Evolutionary conservation across 35 echinoderm and acorn worm genomes (phyloP).

Genomic region (Lytechinus variegatus): DNA sequence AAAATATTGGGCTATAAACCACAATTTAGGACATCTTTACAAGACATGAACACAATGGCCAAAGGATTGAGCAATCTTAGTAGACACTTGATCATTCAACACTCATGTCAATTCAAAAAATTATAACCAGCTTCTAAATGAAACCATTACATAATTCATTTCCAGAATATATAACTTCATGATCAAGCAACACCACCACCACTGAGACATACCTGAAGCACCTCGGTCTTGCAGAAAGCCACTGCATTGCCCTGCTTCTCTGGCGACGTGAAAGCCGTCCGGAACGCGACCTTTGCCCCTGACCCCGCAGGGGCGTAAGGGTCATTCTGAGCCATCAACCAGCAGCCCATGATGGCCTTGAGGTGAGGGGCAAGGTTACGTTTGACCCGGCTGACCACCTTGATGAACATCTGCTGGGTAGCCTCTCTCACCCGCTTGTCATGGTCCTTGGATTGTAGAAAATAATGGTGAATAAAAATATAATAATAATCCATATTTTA

Average conservation of each 20-base stretch:
- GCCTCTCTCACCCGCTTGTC: slow-evolving; percentile 93
- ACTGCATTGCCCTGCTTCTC: slow-evolving; percentile 80
- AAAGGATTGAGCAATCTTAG: too few relatives aligned
- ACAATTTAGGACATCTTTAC: too few relatives aligned
- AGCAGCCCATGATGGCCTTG: slow-evolving; percentile 77
- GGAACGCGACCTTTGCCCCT: slow-evolving; percentile 78
- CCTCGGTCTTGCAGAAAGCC: slow-evolving; percentile 80
- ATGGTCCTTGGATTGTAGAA: slow-evolving; percentile 68
- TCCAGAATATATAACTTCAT: too few relatives aligned
- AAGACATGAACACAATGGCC: too few relatives aligned
- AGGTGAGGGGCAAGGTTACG: slow-evolving; percentile 90
- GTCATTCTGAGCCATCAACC: slow-evolving; percentile 92
- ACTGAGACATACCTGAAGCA: slow-evolving; percentile 59
- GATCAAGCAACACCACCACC: background rate
- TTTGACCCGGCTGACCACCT: slow-evolving; percentile 67
- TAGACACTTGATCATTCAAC: too few relatives aligned
- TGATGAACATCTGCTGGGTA: slow-evolving; percentile 78
- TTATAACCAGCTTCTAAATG: too few relatives aligned
- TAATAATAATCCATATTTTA: background rate
- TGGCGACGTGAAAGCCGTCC: slow-evolving; percentile 67
- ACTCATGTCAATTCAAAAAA: too few relatives aligned
- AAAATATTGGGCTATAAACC: too few relatives aligned
- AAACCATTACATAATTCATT: too few relatives aligned
- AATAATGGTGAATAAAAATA: background rate
- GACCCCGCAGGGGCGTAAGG: slow-evolving; percentile 78